These are phyloP conservation scores for Epizoanthus ramosus DNA, from an alignment of 92 coral and sea anemone genomes.

Conservation along the genomic window DNA sequence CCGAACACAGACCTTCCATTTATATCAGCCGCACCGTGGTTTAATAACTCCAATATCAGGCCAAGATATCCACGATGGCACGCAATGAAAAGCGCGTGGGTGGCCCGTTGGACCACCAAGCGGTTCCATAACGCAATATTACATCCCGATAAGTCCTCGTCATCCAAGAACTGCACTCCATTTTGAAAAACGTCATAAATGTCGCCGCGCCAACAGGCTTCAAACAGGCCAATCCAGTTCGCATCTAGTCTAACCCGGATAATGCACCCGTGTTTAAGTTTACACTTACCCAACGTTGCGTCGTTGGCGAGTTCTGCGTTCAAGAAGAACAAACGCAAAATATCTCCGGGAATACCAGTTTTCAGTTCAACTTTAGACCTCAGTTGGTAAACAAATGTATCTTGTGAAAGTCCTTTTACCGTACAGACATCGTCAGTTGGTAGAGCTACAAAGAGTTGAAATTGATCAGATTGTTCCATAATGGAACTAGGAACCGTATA, in stretches of 20 bases:
- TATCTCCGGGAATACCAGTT: constrained; percentile 94
- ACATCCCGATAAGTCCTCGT: constrained; percentile 60
- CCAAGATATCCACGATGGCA: constrained; percentile 93
- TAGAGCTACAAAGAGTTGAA: constrained; percentile 80
- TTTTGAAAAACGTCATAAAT: constrained; percentile 90
- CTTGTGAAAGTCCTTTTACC: constrained; percentile 55
- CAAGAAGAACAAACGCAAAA: constrained; percentile 85
- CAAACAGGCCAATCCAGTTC: constrained; percentile 79
- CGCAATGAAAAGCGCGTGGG: constrained; percentile 89
- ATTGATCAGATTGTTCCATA: constrained; percentile 6
- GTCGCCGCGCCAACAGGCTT: constrained; percentile 95
- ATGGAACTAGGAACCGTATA: background rate
- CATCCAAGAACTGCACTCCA: constrained; percentile 83
- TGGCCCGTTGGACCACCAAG: constrained; percentile 87
- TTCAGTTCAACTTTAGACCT: constrained; percentile 85
- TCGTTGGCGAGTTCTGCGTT: constrained; percentile 73
- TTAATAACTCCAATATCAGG: constrained; percentile 83
- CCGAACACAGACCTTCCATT: constrained; percentile 91
- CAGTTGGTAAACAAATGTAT: constrained; percentile 75
- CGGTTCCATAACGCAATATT: constrained; percentile 90
- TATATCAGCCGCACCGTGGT: constrained; percentile 88
- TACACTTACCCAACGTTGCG: constrained; percentile 56
- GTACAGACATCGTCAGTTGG: constrained; percentile 90
- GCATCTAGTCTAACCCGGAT: constrained; percentile 78
- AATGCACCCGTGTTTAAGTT: constrained; percentile 87